These are phyloP conservation scores for Drosophila miranda DNA, from an alignment of 1,140 invertebrate species.

Conservation along the genomic window DNA sequence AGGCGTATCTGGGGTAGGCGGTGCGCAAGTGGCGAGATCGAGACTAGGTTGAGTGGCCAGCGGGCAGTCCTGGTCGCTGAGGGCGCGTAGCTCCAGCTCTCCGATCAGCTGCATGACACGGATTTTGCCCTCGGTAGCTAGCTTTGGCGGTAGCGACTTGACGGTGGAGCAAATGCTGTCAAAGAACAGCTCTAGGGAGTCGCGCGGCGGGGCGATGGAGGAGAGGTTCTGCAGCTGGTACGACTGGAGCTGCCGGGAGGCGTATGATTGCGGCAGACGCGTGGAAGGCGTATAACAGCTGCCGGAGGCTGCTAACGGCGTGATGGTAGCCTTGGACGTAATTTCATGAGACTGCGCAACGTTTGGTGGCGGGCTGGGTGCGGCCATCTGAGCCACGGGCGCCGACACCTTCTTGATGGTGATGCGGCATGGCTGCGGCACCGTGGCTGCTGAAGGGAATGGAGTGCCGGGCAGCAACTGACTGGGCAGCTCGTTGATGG, in stretches of 20 bases:
- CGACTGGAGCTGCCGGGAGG: constrained; percentile 43
- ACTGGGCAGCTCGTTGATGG: constrained; percentile 63
- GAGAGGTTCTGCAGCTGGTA: constrained; percentile 52
- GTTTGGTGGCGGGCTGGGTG: constrained; percentile 22
- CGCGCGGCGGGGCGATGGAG: constrained; percentile 34
- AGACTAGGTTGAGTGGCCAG: constrained; percentile 3
- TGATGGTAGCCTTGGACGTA: constrained; percentile 66
- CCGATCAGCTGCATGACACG: constrained; percentile 73
- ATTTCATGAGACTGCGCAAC: constrained; percentile 44
- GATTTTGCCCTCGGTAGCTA: constrained; percentile 74
- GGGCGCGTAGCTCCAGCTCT: constrained; percentile 70
- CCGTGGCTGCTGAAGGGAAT: constrained; percentile 10
- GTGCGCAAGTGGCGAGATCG: constrained; percentile 20
- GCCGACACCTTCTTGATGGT: constrained; percentile 67
- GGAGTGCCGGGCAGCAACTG: constrained; percentile 17
- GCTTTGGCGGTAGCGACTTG: constrained; percentile 66
- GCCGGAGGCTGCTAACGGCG: constrained; percentile 42
- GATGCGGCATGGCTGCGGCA: constrained; percentile 61
- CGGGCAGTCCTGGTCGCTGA: constrained; percentile 45
- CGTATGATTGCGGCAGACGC: constrained; percentile 32
- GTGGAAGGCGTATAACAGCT: constrained; percentile 24
- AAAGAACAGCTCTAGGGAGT: constrained; percentile 74
- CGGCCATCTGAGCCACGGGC: constrained; percentile 10
- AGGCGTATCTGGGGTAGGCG: constrained; percentile 20
- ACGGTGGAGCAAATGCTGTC: constrained; percentile 75